A percentile compares a stretch with the other conserved stretches of the same genome.
phyloP scores from a whole-genome alignment of 2,113 vertebrate species.

The Ochotona princeps region DNA sequence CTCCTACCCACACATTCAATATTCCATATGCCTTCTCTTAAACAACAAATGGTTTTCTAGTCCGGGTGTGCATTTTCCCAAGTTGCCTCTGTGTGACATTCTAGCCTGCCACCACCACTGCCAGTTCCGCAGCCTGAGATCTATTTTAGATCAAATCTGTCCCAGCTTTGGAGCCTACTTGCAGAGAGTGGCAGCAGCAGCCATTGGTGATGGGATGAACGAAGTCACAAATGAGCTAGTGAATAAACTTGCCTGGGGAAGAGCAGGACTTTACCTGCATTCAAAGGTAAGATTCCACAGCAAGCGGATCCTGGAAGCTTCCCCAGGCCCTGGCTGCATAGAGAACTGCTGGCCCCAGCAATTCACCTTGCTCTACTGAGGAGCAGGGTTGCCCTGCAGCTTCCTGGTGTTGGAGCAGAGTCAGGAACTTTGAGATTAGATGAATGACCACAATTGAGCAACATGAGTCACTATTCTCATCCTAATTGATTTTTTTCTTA shows the following conservation, averaged over 20 bases:
- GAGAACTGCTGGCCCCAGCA: background rate
- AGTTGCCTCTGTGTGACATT: slow-evolving; percentile 75
- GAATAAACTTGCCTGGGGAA: slow-evolving; percentile 25
- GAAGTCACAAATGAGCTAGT: slow-evolving; percentile 30
- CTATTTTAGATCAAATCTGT: slow-evolving; percentile 63
- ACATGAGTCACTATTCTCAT: background rate
- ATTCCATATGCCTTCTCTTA: slow-evolving; percentile 78
- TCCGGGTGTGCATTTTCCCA: slow-evolving; percentile 54
- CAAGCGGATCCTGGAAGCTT: background rate
- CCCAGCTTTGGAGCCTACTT: slow-evolving; percentile 42
- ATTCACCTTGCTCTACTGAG: background rate
- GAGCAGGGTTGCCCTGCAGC: background rate
- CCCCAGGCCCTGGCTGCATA: background rate
- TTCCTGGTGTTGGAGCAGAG: background rate
- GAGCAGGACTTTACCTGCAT: background rate
- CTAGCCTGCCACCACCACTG: slow-evolving; percentile 59
- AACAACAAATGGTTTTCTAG: slow-evolving; percentile 73
- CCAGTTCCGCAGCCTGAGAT: slow-evolving; percentile 70
- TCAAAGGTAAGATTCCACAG: background rate
- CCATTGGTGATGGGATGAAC: slow-evolving; percentile 32
- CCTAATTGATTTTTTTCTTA: background rate
- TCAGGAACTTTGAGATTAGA: background rate
- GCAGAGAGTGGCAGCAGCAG: background rate
- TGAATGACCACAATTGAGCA: background rate
- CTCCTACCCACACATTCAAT: slow-evolving; percentile 76